These are phyloP conservation scores for Coelogynopora nodosa DNA, from an alignment of 2,888 invertebrate species.

Conservation along the genomic window DNA sequence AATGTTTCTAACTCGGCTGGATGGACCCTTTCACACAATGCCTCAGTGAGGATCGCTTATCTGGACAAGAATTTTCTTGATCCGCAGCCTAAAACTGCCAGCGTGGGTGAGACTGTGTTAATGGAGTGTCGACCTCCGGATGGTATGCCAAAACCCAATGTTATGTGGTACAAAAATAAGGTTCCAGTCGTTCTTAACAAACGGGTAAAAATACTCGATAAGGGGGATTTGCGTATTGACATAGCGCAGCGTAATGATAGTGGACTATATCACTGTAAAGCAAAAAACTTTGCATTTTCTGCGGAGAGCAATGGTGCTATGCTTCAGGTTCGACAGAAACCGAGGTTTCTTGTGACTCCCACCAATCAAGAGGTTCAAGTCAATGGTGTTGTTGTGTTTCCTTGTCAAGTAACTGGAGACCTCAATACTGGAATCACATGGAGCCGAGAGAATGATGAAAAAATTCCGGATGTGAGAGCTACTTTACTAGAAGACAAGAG, in stretches of 20 bases:
- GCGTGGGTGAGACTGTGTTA: slow-evolving; percentile 41
- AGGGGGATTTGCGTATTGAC: slow-evolving; percentile 38
- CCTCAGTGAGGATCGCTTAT: slow-evolving; percentile 41
- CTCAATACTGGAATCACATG: slow-evolving; percentile 42
- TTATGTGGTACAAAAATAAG: slow-evolving; percentile 32
- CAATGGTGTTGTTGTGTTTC: slow-evolving; percentile 43
- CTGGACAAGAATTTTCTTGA: slow-evolving; percentile 37
- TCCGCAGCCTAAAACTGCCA: slow-evolving; percentile 36
- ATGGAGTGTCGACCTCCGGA: slow-evolving; percentile 43
- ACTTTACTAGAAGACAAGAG: slow-evolving; percentile 37
- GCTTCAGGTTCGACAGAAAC: slow-evolving; percentile 39
- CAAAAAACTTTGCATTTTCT: slow-evolving; percentile 40
- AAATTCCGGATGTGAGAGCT: slow-evolving; percentile 14
- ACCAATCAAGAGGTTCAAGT: slow-evolving; percentile 37
- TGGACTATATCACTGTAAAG: slow-evolving; percentile 40
- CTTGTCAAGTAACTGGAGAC: slow-evolving; percentile 42
- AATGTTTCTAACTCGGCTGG: slow-evolving; percentile 41
- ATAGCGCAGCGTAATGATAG: slow-evolving; percentile 40
- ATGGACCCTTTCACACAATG: slow-evolving; percentile 34
- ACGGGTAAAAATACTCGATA: slow-evolving; percentile 29
- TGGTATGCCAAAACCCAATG: slow-evolving; percentile 40
- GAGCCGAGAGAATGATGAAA: slow-evolving; percentile 39
- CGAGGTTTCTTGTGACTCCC: slow-evolving; percentile 36
- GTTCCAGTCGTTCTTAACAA: neutral
- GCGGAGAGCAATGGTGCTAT: slow-evolving; percentile 29